Evolutionary conservation across 2,888 invertebrate species (phyloP), one percentile per base, ranked within the genome.

Genomic region (Entomobrya proxima): DNA sequence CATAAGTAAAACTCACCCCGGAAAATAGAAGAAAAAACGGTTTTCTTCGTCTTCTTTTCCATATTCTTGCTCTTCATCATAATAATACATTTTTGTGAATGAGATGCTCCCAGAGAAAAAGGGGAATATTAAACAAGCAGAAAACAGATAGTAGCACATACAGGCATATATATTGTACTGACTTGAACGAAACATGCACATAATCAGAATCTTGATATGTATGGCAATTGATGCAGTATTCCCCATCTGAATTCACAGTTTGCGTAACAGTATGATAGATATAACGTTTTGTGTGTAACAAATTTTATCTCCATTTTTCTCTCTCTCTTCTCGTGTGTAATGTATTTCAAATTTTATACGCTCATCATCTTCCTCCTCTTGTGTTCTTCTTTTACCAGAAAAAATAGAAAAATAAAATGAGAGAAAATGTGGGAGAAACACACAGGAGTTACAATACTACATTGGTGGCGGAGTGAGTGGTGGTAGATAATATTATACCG

Each of bases 271-370:
- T 21, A 69, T 78, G 78, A 78, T 80, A 44, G 74, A 75, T 75
- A 47, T 50, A 58, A 72, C 27, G 40, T 61, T 30, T 64, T 37
- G 61, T 74, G 58, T 81, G 74, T 47, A 81, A 75, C 58, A 81
- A 40, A 47, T 81, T 81, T 81, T 81, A 81, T 81, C 81, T 81
- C n/a, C 35, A 35, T 81, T 81, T 81, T 55, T 40, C 81, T 80
- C 18, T 72, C 52, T 55, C 27, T 21, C 15, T 52, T 18, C 4
- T 69, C 24, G 27, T 50, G 24, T 78, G 77, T 44, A 78, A 64
- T 76, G 76, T 83, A 83, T 83, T 83, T 83, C 83, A 83, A 75
- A 83, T 83, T 83, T 83, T 83, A 76, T 83, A 83, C 83, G 83
- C 83, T 83, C 83, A 83, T 83, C 83, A 83, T 83, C 83, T 75